Evolutionary conservation across 2,113 vertebrate genomes (phyloP), one percentile per base, ranked within the genome.

Genomic region (Anhinga rufa): DNA sequence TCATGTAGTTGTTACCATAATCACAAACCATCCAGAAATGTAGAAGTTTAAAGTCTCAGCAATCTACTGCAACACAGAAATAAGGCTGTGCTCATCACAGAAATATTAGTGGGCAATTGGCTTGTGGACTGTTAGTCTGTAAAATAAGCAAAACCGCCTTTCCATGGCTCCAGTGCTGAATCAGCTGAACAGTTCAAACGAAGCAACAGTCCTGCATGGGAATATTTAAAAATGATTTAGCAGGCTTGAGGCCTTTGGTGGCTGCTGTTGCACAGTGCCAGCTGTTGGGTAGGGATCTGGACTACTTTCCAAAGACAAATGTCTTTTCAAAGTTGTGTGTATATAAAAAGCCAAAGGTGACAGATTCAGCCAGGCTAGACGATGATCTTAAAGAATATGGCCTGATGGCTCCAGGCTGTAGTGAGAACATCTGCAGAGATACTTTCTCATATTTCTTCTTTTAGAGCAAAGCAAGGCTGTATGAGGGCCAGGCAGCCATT

Each of bases 121-220:
- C 25, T 78, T 95, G 55, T 5, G 19, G 60, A 31, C 29, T 92
- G n/a, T 78, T 78, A 84, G 86, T 68, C 21, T 79, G 65, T 82
- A 96, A 91, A 94, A 87, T 84, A 96, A 96, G 52, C 89, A 95
- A 96, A 94, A 52, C 48, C 95, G 54, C 46, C 49, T 94, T 82
- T 69, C 85, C 52, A 12, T 58, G 58, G 46, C 32, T 70, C 20
- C 52, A 83, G 44, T 78, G 94, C 76, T 93, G 91, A 92, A 68
- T 95, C 88, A 96, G 80, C 76, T 78, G 55, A 95, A 71, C 1
- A 2, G 12, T 60, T 92, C 64, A 86, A 88, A 88, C 51, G 77
- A 84, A 81, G 32, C 0, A 0, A 42, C 42, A 57, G 44, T 40
- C 32, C 16, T 81, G 12, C 38, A 46, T 52, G 48, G 77, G 91